Base-by-base conservation (phyloP, 2,113 vertebrate species). In the Dascyllus trimaculatus region DNA sequence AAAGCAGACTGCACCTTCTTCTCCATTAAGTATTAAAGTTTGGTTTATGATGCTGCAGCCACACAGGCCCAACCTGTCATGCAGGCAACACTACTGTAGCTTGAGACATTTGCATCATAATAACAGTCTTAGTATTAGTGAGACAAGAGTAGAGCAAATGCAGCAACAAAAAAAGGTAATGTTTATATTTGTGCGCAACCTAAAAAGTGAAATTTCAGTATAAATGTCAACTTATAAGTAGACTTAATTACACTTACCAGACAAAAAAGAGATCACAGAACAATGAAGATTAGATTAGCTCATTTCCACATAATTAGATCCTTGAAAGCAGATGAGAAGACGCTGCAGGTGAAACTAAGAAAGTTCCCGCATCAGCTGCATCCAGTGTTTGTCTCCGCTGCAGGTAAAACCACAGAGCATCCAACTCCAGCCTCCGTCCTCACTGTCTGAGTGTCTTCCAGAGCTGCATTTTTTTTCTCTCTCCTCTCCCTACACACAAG, bases 211-310 rank as follows among this genome's bases (percentile, higher is more conserved):
- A n/a, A n/a, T n/a, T n/a, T n/a, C n/a, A n/a, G n/a, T 2, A 10
- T 32, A 22, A 45, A 46, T n/a, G 13, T 22, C 1, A 11, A 19
- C 19, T 21, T 29, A 5, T 1, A 64, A 8, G 40, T 5, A 49
- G 18, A 74, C 6, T 53, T n/a, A 1, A 22, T 51, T 38, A 14
- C 89, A 95, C 95, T 94, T 93, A 95, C 93, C 96, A 93, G 93
- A 89, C 25, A 2, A 90, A 49, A 92, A 66, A 64, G 54, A 67
- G 56, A 68, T 53, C 63, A 11, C 57, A 10, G 29, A 45, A 59
- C 26, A 65, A 53, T n/a, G 63, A 71, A 61, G 49, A 22, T n/a
- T 11, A 10, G 40, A 53, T 74, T 11, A 35, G 62, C 79, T 88
- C 75, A 88, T 85, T 75, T 85, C 83, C 0, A 17, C 82, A 78